These are phyloP conservation scores for Nesospiza acunhae DNA, from an alignment of 2,113 vertebrate species.

Conservation along the genomic window DNA sequence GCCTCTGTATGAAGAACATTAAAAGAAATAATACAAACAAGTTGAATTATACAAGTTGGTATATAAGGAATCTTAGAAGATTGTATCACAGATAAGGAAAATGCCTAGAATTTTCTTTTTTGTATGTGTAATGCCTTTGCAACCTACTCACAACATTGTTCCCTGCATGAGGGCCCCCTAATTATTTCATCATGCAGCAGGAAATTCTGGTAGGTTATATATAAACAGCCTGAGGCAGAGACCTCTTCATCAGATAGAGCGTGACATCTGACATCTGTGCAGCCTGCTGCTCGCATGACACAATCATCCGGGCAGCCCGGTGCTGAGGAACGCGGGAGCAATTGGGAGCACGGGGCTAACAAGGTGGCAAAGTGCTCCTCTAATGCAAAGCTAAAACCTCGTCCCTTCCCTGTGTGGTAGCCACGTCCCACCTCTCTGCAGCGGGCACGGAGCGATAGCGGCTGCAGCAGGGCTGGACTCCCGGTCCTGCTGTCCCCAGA, in stretches of 20 bases:
- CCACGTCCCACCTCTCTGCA: not conserved
- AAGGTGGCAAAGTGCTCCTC: conserved; percentile 60
- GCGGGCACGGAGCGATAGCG: not conserved
- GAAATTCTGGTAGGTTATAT: conserved; percentile 88
- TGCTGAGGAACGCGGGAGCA: conserved; percentile 6
- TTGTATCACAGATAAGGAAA: conserved; percentile 70
- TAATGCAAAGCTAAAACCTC: conserved; percentile 19
- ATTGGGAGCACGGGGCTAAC: not conserved
- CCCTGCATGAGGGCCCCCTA: conserved; percentile 80
- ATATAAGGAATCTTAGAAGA: conserved; percentile 62
- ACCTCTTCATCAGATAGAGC: conserved; percentile 81
- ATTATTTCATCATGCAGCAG: conserved; percentile 93
- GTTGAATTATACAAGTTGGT: not conserved
- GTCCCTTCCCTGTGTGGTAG: not conserved
- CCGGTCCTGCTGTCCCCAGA: not conserved
- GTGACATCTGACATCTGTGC: conserved; percentile 88
- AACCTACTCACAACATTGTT: conserved; percentile 71
- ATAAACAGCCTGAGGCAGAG: conserved; percentile 85
- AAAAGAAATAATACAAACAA: conserved; percentile 69
- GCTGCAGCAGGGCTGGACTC: not conserved
- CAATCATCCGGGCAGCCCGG: conserved; percentile 55
- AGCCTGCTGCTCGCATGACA: conserved; percentile 69
- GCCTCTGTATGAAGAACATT: conserved; percentile 28
- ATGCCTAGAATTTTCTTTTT: conserved; percentile 70
- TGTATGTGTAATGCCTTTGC: conserved; percentile 73